phyloP scores from a whole-genome alignment of 1,140 invertebrate genomes.

The Drosophila tani region DNA sequence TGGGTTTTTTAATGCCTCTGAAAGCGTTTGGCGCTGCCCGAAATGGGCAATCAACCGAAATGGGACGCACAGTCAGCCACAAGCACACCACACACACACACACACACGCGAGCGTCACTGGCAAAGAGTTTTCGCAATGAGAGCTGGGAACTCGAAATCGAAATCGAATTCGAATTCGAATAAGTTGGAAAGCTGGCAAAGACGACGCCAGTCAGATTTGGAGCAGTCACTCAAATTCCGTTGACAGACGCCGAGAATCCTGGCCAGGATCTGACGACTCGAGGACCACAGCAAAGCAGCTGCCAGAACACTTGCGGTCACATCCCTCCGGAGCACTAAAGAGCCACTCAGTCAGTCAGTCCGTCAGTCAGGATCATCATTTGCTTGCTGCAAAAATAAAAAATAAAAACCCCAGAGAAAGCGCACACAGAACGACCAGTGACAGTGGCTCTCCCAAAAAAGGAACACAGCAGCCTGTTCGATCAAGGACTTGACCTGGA shows the following conservation, averaged over 20 bases:
- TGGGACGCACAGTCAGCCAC: conserved; percentile 13
- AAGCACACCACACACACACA: conserved; percentile 1
- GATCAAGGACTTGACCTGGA: not conserved
- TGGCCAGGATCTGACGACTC: not conserved
- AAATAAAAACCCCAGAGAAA: not conserved
- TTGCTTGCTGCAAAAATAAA: not conserved
- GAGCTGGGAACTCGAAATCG: conserved; percentile 7
- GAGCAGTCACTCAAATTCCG: conserved; percentile 61
- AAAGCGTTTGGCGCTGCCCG: conserved; percentile 50
- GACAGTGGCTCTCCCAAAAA: not conserved
- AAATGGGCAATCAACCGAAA: conserved; percentile 80
- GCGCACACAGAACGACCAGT: conserved; percentile 1
- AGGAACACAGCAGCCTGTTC: not conserved
- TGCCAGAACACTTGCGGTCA: conserved; percentile 22
- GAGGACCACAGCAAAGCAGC: conserved; percentile 3
- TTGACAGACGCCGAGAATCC: conserved; percentile 34
- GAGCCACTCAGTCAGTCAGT: conserved; percentile 57
- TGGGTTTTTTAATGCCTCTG: conserved; percentile 60
- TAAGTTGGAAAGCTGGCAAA: conserved; percentile 49
- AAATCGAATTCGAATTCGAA: not conserved
- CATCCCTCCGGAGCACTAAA: conserved; percentile 42
- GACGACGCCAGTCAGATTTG: conserved; percentile 64
- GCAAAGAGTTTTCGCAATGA: conserved; percentile 59
- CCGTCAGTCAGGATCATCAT: conserved; percentile 6
- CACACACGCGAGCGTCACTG: conserved; percentile 45